Base-by-base conservation (phyloP, 2,797 vertebrate species). In the Crenuchus spilurus region DNA sequence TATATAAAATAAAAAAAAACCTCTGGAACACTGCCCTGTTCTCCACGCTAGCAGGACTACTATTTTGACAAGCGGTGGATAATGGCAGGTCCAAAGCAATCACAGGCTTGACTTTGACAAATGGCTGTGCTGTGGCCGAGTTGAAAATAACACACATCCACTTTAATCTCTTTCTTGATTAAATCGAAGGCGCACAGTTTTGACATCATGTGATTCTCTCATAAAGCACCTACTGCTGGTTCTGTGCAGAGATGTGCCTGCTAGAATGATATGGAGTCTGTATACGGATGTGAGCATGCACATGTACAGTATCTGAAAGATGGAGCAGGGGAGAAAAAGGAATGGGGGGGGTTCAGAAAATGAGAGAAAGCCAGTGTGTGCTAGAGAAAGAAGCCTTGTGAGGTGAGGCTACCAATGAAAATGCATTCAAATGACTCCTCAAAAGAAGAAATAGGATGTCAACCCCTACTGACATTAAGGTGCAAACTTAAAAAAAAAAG, bases 151-250 rank as follows among this genome's bases (percentile, higher is more conserved):
- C 96, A 96, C 94, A 96, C 95, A 97, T 96, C 95, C 95, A 96
- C 95, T 97, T 97, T 96, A 97, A 97, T 96, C 95, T 96, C 94
- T 95, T 95, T 96, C 94, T 96, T 96, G 96, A 98, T 98, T 97
- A 97, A 97, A 97, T 95, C 94, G 94, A 94, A 95, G 94, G 93
- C 94, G 92, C 93, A 92, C 93, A 92, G 94, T 95, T 95, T 93
- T 97, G 96, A 97, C 94, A 95, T 93, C 87, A 92, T 90, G 93
- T 92, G 91, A 95, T 94, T 95, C 94, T 90, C 92, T 94, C 94
- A 94, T 91, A 90, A 93, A 94, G 94, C 91, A 94, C 91, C 88
- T 77, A 92, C 91, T 94, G 70, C 61, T 52, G 92, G 91, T 93
- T 92, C 90, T 88, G 91, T 91, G 88, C 92, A 86, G 87, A 88